Evolutionary conservation across 2,113 vertebrate genomes (phyloP), one percentile per base, ranked within the genome.

Genomic region (Brachyistius frenatus): DNA sequence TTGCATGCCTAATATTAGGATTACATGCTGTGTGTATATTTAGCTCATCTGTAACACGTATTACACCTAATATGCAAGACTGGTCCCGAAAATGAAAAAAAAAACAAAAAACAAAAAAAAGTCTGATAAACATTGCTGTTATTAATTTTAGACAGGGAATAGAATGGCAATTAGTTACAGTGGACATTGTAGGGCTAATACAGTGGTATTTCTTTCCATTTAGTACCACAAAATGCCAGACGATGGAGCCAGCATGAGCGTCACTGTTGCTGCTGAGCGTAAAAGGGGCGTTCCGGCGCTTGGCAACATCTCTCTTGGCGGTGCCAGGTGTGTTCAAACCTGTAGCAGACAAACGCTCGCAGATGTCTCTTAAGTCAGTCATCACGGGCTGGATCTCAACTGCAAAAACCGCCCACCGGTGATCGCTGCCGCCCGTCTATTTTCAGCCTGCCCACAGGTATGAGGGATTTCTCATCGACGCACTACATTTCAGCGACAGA

Each of bases 261-360:
- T 68, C 35, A 14, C 77, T 3, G 79, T 67, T 32, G 81, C 66
- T 13, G 66, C 55, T 56, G 75, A 61, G 88, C 84, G 86, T 81
- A 84, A 88, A 89, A 67, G 87, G 91, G 91, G 87, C 88, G 91
- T 91, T 86, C 31, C 78, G 62, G 68, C 72, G 73, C 56, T 39
- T 47, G 66, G 85, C 80, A 55, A 49, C 78, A 11, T 85, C 73
- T 86, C 56, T 74, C 23, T 67, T 49, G 81, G 83, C 80, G 72
- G 71, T 65, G 66, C 86, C 93, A 93, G 91, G 93, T 94, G 90
- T 83, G 90, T 89, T 89, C 85, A 86, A 85, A 94, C 91, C 92
- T 90, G 92, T 86, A 56, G 86, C 90, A 68, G 86, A 80, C 76
- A 35, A 68, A 72, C 81, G 72, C 49, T 58, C 36, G 53, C 83